Percentiles rank a stretch among this genome's conserved stretches.
These are phyloP conservation scores for Rotaria sp. DNA, from an alignment of 2,888 invertebrate genomes.

Conservation along the genomic window DNA sequence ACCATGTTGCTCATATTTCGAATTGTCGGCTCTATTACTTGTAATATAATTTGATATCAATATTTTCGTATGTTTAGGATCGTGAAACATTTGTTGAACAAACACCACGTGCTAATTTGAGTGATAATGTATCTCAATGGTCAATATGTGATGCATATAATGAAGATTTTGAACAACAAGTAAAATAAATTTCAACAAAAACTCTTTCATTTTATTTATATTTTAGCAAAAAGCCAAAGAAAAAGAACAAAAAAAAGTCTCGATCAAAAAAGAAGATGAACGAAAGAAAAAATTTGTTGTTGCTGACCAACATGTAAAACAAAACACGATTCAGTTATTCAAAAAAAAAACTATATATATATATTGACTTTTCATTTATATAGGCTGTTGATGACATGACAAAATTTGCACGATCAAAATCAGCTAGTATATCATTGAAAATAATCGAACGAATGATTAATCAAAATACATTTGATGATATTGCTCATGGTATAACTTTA, in stretches of 20 bases:
- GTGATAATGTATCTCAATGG: conserved; percentile 74
- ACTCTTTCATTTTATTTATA: neutral
- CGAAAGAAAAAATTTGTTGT: conserved; percentile 12
- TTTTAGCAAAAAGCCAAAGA: conserved; percentile 37
- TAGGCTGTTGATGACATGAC: neutral
- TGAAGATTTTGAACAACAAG: conserved; percentile 66
- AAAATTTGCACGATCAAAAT: conserved; percentile 42
- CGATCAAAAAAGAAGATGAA: conserved; percentile 29
- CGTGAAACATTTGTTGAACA: conserved; percentile 77
- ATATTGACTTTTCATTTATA: neutral
- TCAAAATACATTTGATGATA: conserved; percentile 85
- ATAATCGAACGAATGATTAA: conserved; percentile 80
- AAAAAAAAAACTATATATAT: neutral
- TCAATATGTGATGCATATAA: conserved; percentile 80
- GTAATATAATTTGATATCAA: too few relatives aligned
- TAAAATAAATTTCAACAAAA: conserved; percentile 41
- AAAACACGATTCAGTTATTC: neutral
- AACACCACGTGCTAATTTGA: conserved; percentile 71
- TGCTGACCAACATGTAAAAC: neutral
- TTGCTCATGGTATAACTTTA: conserved; percentile 56
- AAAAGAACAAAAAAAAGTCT: conserved; percentile 32
- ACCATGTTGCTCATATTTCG: too few relatives aligned
- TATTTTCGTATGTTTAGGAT: conserved; percentile 43
- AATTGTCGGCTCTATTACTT: too few relatives aligned
- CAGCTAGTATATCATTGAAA: conserved; percentile 57